Evolutionary conservation across 2,797 vertebrate genomes (phyloP).

Genomic region (Tachyglossus aculeatus): DNA sequence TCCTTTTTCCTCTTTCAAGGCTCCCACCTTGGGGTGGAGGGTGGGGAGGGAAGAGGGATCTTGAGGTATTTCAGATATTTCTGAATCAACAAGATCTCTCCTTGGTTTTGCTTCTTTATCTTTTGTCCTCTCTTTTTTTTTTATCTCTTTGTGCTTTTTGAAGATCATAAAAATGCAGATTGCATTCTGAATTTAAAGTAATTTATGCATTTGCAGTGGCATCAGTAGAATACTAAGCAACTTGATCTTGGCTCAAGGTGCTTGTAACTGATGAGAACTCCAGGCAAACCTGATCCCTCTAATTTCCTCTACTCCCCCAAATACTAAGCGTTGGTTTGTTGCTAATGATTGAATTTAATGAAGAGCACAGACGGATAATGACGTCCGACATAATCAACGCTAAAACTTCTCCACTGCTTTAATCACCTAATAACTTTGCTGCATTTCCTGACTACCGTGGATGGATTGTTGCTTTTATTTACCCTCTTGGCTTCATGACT

Average conservation of each 20-base stretch:
- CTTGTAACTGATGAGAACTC: background rate
- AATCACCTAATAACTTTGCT: slow-evolving; percentile 61
- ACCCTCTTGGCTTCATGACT: slow-evolving; percentile 59
- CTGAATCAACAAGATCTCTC: slow-evolving; percentile 17
- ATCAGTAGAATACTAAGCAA: slow-evolving; percentile 23
- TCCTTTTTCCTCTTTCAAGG: slow-evolving; percentile 12
- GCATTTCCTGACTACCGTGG: slow-evolving; percentile 67
- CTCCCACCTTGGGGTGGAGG: background rate
- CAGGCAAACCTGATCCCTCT: too few species aligned
- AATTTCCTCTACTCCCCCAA: too few species aligned
- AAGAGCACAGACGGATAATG: slow-evolving; percentile 57
- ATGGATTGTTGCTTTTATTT: slow-evolving; percentile 62
- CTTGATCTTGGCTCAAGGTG: background rate
- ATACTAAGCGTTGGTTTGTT: slow-evolving; percentile 1
- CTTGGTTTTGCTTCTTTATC: slow-evolving; percentile 10
- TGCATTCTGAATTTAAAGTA: slow-evolving; percentile 53
- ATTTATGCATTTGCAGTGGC: slow-evolving; percentile 23
- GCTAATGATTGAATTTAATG: slow-evolving; percentile 28
- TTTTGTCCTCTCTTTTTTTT: slow-evolving; percentile 31
- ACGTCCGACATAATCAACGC: slow-evolving; percentile 39
- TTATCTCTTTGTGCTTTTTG: slow-evolving; percentile 72
- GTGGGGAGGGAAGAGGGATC: slow-evolving; percentile 15
- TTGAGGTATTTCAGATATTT: slow-evolving; percentile 32
- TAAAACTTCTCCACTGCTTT: slow-evolving; percentile 64
- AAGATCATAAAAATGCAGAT: slow-evolving; percentile 67